phyloP scores from a whole-genome alignment of 2,888 invertebrate genomes.

The Rapana venosa region DNA sequence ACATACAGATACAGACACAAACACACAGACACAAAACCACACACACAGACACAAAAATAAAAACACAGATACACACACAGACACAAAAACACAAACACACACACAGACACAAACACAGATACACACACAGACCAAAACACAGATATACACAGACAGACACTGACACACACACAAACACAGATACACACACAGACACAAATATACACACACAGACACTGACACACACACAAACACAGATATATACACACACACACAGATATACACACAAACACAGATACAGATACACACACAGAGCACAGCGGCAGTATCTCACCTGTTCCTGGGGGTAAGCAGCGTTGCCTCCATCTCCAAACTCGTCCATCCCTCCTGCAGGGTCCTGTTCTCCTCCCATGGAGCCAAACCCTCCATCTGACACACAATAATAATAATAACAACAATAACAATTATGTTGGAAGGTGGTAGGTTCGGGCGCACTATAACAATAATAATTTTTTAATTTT shows the following conservation, averaged over 20 bases:
- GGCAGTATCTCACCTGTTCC: conserved; percentile 22
- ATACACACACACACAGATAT: neutral
- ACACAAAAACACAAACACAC: too few relatives aligned
- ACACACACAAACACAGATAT: neutral
- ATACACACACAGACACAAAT: neutral
- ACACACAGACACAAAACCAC: too few relatives aligned
- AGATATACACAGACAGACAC: neutral
- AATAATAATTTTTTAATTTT: too few relatives aligned
- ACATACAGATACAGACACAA: too few relatives aligned
- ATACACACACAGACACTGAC: too few relatives aligned
- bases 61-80: too few relatives aligned
- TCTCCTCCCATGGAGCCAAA: conserved; percentile 58
- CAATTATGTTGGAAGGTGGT: too few relatives aligned
- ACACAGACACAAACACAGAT: too few relatives aligned
- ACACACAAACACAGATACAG: neutral
- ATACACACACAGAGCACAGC: neutral
- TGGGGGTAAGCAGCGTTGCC: neutral
- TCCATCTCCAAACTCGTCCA: conserved; percentile 21
- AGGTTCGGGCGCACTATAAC: too few relatives aligned
- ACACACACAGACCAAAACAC: too few relatives aligned
- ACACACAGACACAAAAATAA: too few relatives aligned
- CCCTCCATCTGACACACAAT: conserved; percentile 49
- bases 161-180: neutral
- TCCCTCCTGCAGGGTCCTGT: conserved; percentile 16
- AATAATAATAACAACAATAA: too few relatives aligned